Evolutionary conservation across 2,113 vertebrate species (phyloP).

Genomic region (Misgurnus anguillicaudatus): DNA sequence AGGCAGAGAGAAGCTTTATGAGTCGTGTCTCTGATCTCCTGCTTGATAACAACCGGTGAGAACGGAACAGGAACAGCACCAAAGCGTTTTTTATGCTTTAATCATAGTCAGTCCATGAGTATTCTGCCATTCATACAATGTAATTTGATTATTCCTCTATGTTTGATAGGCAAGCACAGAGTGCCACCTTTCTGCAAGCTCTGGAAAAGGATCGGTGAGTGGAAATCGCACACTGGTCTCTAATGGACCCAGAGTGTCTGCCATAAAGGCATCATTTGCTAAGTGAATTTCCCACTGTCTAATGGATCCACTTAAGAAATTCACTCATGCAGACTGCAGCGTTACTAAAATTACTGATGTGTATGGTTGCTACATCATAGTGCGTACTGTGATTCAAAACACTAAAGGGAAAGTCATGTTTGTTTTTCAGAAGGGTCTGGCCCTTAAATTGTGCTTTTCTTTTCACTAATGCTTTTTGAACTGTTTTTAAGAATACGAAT

Average conservation of each 20-base stretch:
- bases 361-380: background rate
- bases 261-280: constrained; percentile 9
- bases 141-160: background rate
- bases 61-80: background rate
- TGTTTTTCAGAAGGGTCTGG: too few relatives aligned
- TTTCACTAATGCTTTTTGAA: background rate
- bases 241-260: constrained; percentile 23
- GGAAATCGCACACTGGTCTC: background rate
- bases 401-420: too few relatives aligned
- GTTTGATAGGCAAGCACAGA: constrained; percentile 83
- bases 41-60: constrained; percentile 84
- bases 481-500: constrained; percentile 81
- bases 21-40: constrained; percentile 83
- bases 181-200: constrained; percentile 85
- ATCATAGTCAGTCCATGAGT: background rate
- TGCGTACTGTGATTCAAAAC: background rate
- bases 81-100: background rate
- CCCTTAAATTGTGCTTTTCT: too few relatives aligned
- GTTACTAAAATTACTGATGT: background rate
- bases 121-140: background rate
- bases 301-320: constrained; percentile 24
- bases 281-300: constrained; percentile 20
- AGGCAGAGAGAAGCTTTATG: constrained; percentile 77
- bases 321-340: background rate
- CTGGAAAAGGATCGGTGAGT: constrained; percentile 92